phyloP scores from a whole-genome alignment of 2,113 vertebrate genomes.

The Daphoenositta chrysoptera region DNA sequence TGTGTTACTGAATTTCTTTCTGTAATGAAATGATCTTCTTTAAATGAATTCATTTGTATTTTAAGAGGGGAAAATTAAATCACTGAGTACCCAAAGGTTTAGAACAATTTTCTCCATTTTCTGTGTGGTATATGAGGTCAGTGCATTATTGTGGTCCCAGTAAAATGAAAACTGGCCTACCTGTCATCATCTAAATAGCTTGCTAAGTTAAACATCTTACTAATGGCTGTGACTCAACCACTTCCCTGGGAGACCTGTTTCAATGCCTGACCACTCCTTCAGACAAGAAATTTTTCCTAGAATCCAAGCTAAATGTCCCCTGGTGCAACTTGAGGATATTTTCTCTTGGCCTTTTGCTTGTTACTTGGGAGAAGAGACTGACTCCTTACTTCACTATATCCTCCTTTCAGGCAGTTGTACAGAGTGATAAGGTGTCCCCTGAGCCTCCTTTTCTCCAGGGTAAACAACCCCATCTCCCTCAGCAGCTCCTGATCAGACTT shows the following conservation, averaged over 20 bases:
- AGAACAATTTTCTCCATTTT: neutral
- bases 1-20: neutral
- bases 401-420: neutral
- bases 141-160: neutral
- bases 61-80: neutral
- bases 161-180: neutral
- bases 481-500: neutral
- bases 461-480: neutral
- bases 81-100: neutral
- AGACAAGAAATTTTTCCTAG: neutral
- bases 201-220: neutral
- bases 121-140: neutral
- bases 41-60: neutral
- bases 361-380: neutral
- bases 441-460: neutral
- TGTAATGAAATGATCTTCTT: neutral
- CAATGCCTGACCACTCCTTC: neutral
- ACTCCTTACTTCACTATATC: neutral
- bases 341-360: neutral
- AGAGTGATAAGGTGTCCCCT: neutral
- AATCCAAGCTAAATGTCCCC: neutral
- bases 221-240: neutral
- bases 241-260: neutral
- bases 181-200: neutral
- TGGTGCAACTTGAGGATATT: neutral